Evolutionary conservation across 2,797 vertebrate species (phyloP), one percentile per base, ranked within the genome.

Genomic region (Sebastolobus altivelis): DNA sequence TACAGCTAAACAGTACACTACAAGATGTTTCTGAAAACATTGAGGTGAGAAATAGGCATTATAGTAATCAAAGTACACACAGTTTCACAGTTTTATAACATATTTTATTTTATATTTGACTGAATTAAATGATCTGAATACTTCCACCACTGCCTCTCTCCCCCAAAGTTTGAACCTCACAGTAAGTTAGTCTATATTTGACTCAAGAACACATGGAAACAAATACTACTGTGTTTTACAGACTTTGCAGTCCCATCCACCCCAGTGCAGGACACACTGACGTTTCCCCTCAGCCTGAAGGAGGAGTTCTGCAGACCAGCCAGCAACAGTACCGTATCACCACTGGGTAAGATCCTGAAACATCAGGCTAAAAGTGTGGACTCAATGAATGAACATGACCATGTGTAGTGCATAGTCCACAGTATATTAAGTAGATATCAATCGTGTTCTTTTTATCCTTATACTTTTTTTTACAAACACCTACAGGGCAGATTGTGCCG

Each of bases 231-330:
- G 6, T 22, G 22, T 71, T 55, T 75, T 27, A 43, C 54, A 79
- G 77, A 49, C 59, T 79, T 81, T 67, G 62, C 71, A 29, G 80
- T 80, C 31, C 81, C 72, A 25, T 59, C 79, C 35, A 78, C 52
- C 43, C 27, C 8, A 16, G 66, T 43, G 49, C 84, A 70, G 56
- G 59, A 69, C 22, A 37, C 27, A 8, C 20, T 38, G 31, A 38
- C 5, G 35, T 55, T 31, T 20, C 20, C 29, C n/a, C 37, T 70
- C 18, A n/a, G 31, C 27, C 66, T 59, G 58, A 73, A 59, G 37
- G 49, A 81, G 2, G 33, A 65, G 20, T 16, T 40, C 11, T 70
- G 68, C 33, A 76, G 4, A 69, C 10, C 33, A 58, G 6, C 4
- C 14, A 8, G 22, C 33, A 46, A 3, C 63, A 56, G 12, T 12